Evolutionary conservation across 1,140 invertebrate species (phyloP).

Genomic region (Solen grandis): DNA sequence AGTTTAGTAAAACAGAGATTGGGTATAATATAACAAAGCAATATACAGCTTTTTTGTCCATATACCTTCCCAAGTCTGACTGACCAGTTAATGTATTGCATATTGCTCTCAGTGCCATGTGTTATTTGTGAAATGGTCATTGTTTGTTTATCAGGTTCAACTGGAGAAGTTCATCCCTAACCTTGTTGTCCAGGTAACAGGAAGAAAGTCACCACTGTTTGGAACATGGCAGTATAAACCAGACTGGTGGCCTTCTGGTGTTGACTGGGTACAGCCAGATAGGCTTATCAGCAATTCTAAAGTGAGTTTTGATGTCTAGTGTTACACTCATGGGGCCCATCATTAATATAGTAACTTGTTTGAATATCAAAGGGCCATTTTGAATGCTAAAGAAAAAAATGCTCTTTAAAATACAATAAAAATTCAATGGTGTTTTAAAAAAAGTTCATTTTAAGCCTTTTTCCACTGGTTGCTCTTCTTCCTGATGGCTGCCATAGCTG

Average conservation of each 20-base stretch:
- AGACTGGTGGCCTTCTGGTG: slow-evolving; percentile 31
- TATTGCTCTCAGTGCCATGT: neutral
- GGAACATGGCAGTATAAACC: slow-evolving; percentile 22
- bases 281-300: slow-evolving; percentile 7
- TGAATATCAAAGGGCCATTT: no score
- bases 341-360: neutral
- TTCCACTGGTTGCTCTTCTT: no score
- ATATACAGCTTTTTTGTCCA: neutral
- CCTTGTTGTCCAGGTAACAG: slow-evolving; percentile 33
- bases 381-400: neutral
- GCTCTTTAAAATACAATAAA: neutral
- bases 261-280: slow-evolving; percentile 37
- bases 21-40: neutral
- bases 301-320: neutral
- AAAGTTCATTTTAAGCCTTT: neutral
- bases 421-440: neutral
- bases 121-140: neutral
- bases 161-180: slow-evolving; percentile 34
- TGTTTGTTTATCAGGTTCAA: slow-evolving; percentile 19
- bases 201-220: slow-evolving; percentile 23
- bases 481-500: no score
- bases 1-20: neutral
- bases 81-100: neutral
- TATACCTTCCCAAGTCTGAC: neutral
- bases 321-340: neutral